phyloP scores from a whole-genome alignment of 1,140 invertebrate species.

The Metaphire vulgaris region DNA sequence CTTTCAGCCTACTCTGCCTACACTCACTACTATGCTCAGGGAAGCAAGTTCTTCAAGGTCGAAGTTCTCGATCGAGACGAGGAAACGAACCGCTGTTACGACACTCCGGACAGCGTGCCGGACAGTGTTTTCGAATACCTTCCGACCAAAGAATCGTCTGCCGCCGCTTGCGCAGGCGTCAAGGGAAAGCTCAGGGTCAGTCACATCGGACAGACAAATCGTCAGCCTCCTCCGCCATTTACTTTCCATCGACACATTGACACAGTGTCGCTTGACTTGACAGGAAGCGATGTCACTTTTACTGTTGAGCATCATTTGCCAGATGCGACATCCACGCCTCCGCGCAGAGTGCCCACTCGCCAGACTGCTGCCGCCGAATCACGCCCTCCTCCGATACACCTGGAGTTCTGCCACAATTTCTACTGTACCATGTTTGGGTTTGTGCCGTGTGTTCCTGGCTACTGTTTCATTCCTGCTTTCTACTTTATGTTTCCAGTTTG shows the following conservation, averaged over 20 bases:
- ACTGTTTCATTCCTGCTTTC: conserved; percentile 1
- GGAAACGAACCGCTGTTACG: neutral
- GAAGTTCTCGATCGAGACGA: conserved; percentile 6
- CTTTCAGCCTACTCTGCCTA: conserved; percentile 26
- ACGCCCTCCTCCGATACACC: neutral
- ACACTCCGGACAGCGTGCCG: neutral
- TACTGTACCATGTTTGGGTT: neutral
- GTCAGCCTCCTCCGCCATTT: neutral
- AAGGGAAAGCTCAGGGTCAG: neutral
- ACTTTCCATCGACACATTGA: conserved; percentile 32
- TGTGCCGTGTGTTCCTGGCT: neutral
- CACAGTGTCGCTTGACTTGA: conserved; percentile 46
- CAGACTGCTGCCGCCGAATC: neutral
- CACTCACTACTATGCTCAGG: conserved; percentile 13
- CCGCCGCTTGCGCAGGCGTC: neutral
- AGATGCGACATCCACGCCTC: too few species aligned
- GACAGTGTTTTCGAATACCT: neutral
- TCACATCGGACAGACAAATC: neutral
- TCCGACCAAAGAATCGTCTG: neutral
- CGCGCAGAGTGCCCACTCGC: neutral
- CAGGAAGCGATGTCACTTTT: conserved; percentile 44
- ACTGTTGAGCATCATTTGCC: conserved; percentile 44
- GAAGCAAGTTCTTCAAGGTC: conserved; percentile 10
- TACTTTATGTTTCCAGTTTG: neutral
- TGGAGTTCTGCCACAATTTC: neutral